Percentiles rank a stretch among this genome's conserved stretches.
Evolutionary conservation across 2,888 invertebrate species (phyloP).

Genomic region (Orthonevra nobilis): DNA sequence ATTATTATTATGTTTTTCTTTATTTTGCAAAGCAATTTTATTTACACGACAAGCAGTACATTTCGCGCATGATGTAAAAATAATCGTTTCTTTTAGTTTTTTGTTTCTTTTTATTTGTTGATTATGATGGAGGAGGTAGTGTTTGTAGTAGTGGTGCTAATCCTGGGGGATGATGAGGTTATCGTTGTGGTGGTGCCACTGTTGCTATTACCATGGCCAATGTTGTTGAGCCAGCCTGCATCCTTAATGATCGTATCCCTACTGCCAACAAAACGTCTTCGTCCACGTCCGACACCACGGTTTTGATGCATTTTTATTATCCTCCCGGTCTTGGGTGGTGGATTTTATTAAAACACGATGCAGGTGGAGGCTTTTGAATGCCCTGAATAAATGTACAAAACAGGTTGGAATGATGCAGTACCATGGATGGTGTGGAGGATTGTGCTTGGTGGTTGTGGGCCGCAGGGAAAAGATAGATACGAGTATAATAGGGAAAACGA

Average conservation of each 20-base stretch:
- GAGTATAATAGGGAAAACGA: conserved; percentile 52
- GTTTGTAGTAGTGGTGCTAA: conserved; percentile 24
- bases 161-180: conserved; percentile 52
- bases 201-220: conserved; percentile 54
- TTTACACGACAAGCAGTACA: conserved; percentile 59
- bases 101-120: conserved; percentile 40
- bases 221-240: conserved; percentile 67
- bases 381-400: conserved; percentile 57
- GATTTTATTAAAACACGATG: conserved; percentile 42
- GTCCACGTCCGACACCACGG: conserved; percentile 53
- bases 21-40: conserved; percentile 22
- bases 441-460: too few relatives aligned
- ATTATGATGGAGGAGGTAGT: conserved; percentile 32
- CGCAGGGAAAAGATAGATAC: conserved; percentile 25
- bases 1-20: conserved; percentile 15
- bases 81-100: conserved; percentile 40
- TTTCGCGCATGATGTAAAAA: conserved; percentile 63
- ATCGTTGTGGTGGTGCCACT: conserved; percentile 55
- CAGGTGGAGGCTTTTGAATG: conserved; percentile 58
- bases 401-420: conserved; percentile 4
- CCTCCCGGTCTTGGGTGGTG: conserved; percentile 46
- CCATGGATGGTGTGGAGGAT: conserved; percentile 11
- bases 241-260: conserved; percentile 49
- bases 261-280: conserved; percentile 47
- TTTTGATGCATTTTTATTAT: conserved; percentile 69